Conservation (phyloP, 2,797 vertebrate genomes). For the Liasis olivaceus region DNA sequence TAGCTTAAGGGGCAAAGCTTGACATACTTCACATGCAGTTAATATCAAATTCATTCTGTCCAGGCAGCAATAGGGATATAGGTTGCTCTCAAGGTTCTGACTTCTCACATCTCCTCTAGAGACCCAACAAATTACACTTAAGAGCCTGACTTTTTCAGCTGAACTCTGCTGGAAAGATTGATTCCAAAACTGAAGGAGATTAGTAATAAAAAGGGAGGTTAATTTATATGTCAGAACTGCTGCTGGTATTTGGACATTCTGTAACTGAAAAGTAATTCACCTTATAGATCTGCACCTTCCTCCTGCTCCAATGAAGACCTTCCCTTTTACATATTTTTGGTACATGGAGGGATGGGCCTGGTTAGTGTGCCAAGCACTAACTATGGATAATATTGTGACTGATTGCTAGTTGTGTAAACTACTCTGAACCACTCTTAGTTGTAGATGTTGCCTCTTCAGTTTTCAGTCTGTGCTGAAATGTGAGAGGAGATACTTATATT, state of each 20-base stretch:
- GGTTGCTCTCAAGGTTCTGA: background rate
- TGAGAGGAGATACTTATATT: background rate
- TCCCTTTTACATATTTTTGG: background rate
- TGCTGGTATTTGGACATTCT: no score
- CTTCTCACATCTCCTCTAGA: background rate
- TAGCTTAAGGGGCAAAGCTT: no score
- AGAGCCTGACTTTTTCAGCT: background rate
- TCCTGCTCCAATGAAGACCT: background rate
- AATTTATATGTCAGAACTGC: background rate
- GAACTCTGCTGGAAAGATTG: background rate
- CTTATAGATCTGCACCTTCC: background rate
- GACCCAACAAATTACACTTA: background rate
- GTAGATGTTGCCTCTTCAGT: no score
- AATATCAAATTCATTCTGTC: no score
- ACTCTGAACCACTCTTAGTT: no score
- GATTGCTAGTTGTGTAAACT: background rate
- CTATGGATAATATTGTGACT: background rate
- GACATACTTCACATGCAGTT: no score
- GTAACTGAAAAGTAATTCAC: background rate
- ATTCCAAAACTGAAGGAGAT: background rate
- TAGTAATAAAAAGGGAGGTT: background rate
- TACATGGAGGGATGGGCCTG: background rate
- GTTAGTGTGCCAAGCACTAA: background rate
- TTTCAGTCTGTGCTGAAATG: background rate
- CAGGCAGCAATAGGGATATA: no score